Evolutionary conservation across 2,113 vertebrate genomes (phyloP).

Genomic region (Alaudala cheleensis): DNA sequence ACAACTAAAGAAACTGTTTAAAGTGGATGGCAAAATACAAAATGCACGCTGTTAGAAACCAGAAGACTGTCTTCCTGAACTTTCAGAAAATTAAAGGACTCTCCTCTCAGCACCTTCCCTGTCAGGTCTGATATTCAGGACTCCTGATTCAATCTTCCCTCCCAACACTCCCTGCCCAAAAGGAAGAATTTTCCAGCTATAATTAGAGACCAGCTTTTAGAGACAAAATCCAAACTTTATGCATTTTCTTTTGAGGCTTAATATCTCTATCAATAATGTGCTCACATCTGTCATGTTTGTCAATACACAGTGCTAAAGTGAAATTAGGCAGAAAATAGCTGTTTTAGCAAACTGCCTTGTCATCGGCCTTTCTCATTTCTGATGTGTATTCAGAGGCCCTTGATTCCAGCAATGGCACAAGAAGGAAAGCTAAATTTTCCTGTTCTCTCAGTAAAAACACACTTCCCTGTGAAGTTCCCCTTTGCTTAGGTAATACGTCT

Average conservation of each 20-base stretch:
- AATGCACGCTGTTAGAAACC: not conserved
- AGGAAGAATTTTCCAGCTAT: not conserved
- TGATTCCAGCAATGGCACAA: not conserved
- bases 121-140: not conserved
- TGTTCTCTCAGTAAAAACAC: not conserved
- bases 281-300: conserved; percentile 1
- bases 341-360: not conserved
- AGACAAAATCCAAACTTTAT: not conserved
- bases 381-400: not conserved
- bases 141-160: not conserved
- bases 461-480: not conserved
- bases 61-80: not conserved
- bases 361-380: not conserved
- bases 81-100: conserved; percentile 4
- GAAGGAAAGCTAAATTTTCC: not conserved
- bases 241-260: not conserved
- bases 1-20: not conserved
- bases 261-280: not conserved
- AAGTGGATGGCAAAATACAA: not conserved
- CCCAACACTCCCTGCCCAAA: rapidly evolving
- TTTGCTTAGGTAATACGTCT: not conserved
- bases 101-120: not conserved
- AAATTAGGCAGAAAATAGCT: conserved; percentile 41
- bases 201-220: not conserved
- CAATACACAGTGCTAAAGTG: not conserved